phyloP scores from a whole-genome alignment of 2,113 vertebrate species.

The Eretmochelys imbricata region DNA sequence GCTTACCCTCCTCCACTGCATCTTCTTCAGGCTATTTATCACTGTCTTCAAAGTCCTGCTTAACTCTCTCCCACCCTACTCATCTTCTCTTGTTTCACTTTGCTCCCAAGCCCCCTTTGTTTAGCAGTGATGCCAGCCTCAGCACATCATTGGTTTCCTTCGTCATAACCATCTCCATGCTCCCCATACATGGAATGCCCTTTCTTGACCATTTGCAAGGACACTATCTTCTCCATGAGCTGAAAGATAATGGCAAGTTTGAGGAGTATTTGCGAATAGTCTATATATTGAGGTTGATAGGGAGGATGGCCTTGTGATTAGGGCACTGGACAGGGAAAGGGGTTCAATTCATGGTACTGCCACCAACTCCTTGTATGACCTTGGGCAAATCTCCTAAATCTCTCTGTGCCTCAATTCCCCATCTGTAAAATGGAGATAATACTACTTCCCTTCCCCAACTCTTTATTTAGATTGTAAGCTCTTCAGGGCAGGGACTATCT shows the following conservation, averaged over 20 bases:
- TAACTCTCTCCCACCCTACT: neutral
- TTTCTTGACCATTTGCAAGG: neutral
- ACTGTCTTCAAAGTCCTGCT: neutral
- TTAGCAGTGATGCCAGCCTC: neutral
- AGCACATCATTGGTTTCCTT: neutral
- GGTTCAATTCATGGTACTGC: neutral
- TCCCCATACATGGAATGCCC: neutral
- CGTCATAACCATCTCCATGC: neutral
- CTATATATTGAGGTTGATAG: neutral
- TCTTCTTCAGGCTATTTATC: neutral
- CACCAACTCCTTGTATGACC: neutral
- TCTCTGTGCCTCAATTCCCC: neutral
- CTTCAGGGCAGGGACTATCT: accelerated
- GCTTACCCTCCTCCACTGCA: neutral
- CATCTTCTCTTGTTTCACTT: neutral
- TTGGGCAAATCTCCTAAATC: neutral
- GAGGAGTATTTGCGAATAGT: neutral
- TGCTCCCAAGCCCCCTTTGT: neutral
- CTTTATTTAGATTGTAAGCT: neutral
- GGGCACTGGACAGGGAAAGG: neutral
- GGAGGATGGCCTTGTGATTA: neutral
- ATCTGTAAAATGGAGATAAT: neutral
- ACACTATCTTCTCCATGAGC: neutral
- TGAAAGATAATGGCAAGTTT: neutral
- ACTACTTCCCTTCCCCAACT: neutral